Evolutionary conservation across 2,797 vertebrate genomes (phyloP), one percentile per base, ranked within the genome.

Genomic region (Anas bernieri): DNA sequence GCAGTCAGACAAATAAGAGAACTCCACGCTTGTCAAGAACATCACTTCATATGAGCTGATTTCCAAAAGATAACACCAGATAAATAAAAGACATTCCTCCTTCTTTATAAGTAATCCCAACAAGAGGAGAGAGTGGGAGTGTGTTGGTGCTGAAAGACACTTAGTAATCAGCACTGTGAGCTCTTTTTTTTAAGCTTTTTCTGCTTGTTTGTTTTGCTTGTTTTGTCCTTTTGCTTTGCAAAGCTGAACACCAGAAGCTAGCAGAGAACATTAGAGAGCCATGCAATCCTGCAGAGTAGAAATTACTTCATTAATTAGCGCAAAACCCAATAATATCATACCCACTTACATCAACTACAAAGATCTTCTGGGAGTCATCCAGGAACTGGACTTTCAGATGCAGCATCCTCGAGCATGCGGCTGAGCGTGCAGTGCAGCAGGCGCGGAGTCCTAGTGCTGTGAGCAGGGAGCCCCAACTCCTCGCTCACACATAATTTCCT

Each of bases 331-430:
- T 35, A 94, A 95, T 23, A 67, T 11, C 89, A 96, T 77, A 68
- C 33, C 61, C 86, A 98, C 98, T 98, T 98, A 98, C 98, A 96
- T 98, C 98, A 83, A 98, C 98, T 64, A 98, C 98, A 90, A 98
- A 98, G 97, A 98, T 98, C 97, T 98, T 98, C 97, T 98, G 98
- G 88, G 98, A 98, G 92, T 98, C 98, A 97, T 98, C 98, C 97
- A 98, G 97, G 93, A 98, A 98, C 94, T 98, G 98, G 95, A 98
- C 98, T 96, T 98, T 98, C 35, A 98, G 96, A 88, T 98, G 98
- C 83, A 98, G 97, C 98, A 98, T 98, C 96, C 95, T 98, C 2
- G 7, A 77, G 90, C 93, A 55, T 8, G 84, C 41, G 5, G 95
- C 69, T 86, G 95, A 81, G 92, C 73, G 95, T 94, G 84, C 1